These are phyloP conservation scores for Lutraria lutraria DNA, from an alignment of 2,888 invertebrate genomes.

Conservation along the genomic window DNA sequence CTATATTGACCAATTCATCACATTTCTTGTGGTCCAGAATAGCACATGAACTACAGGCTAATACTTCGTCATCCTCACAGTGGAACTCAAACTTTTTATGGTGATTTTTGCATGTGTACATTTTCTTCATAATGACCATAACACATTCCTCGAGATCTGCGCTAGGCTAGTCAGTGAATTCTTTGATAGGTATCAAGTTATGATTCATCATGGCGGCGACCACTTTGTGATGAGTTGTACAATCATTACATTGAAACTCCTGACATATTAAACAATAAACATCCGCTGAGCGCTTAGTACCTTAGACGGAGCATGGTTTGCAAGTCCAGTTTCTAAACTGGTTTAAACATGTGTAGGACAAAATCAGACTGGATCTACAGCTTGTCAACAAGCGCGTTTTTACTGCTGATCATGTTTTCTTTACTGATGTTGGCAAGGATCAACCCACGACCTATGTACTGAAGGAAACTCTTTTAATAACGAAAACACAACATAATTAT, in stretches of 20 bases:
- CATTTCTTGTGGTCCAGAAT: neutral
- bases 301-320: too few species aligned
- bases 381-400: too few species aligned
- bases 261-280: neutral
- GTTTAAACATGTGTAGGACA: too few species aligned
- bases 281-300: neutral
- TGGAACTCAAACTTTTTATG: neutral
- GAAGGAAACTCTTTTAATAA: too few species aligned
- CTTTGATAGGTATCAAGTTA: neutral
- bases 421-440: too few species aligned
- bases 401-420: too few species aligned
- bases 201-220: neutral
- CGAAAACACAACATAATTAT: neutral
- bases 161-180: neutral
- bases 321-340: too few species aligned
- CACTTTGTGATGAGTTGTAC: neutral
- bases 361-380: too few species aligned
- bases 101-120: neutral
- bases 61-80: neutral
- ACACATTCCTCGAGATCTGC: too few species aligned
- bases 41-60: slow-evolving; percentile 13
- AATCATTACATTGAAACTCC: slow-evolving; percentile 13
- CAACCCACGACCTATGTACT: too few species aligned
- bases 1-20: neutral
- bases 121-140: neutral